phyloP scores from a whole-genome alignment of 2,888 invertebrate genomes.

The Tetropium fuscum region DNA sequence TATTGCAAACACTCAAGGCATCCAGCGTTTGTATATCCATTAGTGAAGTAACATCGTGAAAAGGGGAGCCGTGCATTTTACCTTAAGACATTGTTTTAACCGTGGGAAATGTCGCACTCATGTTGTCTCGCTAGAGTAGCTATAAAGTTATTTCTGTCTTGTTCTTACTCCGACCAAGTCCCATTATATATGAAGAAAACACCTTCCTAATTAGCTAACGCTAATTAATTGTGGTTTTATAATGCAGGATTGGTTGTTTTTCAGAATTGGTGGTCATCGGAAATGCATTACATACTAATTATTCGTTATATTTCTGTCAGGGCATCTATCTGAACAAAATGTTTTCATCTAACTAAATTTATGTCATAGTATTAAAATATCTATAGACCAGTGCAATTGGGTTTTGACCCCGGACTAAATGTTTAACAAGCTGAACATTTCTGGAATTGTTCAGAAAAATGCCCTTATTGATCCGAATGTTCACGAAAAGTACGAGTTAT shows the following conservation, averaged over 20 bases:
- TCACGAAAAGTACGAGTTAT: no score
- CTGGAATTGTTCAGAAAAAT: no score
- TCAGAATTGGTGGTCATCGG: no score
- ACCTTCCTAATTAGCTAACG: slow-evolving; percentile 13
- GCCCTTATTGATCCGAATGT: no score
- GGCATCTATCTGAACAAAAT: no score
- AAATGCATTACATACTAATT: no score
- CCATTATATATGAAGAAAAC: slow-evolving; percentile 7
- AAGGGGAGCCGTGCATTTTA: slow-evolving; percentile 14
- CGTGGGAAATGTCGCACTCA: slow-evolving; percentile 34
- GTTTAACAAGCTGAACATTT: no score
- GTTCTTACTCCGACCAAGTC: not conserved
- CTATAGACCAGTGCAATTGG: no score
- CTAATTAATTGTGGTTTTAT: slow-evolving; percentile 17
- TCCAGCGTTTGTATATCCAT: slow-evolving; percentile 5
- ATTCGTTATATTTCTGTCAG: no score
- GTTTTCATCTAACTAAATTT: no score
- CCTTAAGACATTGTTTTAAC: slow-evolving; percentile 21
- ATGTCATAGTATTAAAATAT: no score
- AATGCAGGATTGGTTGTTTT: not conserved
- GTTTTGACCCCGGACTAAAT: no score
- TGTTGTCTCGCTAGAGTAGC: slow-evolving; percentile 11
- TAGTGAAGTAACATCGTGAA: slow-evolving; percentile 10
- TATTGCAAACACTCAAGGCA: not conserved
- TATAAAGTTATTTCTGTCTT: slow-evolving; percentile 19